Evolutionary conservation across 2,113 vertebrate genomes (phyloP).

Genomic region (Ciconia boyciana): DNA sequence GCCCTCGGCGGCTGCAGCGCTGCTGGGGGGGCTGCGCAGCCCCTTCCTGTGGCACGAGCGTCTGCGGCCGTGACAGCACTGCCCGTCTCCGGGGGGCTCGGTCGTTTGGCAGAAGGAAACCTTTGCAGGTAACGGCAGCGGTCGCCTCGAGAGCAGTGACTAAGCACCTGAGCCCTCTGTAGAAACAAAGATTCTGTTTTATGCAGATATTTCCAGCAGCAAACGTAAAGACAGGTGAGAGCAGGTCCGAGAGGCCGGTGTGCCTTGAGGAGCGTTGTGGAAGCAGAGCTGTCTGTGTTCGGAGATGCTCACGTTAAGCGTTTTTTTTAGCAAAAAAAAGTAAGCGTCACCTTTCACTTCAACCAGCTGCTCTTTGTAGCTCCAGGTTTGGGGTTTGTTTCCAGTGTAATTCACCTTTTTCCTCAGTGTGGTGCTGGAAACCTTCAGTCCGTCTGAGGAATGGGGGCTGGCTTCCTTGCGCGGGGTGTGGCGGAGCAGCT

Average conservation of each 20-base stretch:
- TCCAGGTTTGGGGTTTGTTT: background rate
- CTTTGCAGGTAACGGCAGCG: background rate
- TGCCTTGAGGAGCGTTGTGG: background rate
- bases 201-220: background rate
- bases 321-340: no score
- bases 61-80: rapidly evolving
- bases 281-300: background rate
- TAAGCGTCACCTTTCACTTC: background rate
- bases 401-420: background rate
- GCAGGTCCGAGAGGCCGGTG: background rate
- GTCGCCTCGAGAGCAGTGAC: background rate
- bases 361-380: background rate
- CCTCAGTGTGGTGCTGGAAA: background rate
- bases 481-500: background rate
- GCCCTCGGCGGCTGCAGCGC: no score
- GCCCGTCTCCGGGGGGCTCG: background rate
- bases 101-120: no score
- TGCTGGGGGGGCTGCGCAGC: background rate
- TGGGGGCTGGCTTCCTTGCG: background rate
- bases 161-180: rapidly evolving
- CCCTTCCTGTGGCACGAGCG: background rate
- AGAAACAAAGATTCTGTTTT: background rate
- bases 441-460: background rate
- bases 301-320: rapidly evolving
- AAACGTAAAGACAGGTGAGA: background rate